A percentile compares a stretch with the other conserved stretches of the same genome.
Evolutionary conservation across 2,888 invertebrate species (phyloP).

Genomic region (Lithosia quadra): DNA sequence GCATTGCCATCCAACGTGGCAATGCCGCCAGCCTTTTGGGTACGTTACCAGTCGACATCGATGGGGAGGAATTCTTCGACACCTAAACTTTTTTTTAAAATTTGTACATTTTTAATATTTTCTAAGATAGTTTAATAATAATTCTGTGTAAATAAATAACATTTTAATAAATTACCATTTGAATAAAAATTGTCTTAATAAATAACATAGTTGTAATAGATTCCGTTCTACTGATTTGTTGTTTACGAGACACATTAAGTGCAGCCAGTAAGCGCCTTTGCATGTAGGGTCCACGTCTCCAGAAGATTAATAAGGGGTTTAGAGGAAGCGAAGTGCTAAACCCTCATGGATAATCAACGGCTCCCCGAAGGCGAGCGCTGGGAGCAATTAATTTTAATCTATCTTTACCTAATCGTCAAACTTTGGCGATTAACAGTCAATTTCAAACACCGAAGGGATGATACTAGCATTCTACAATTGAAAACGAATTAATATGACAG

Average conservation of each 20-base stretch:
- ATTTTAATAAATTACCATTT: no score
- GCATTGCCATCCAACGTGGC: no score
- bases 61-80: no score
- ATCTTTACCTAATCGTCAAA: conserved; percentile 74
- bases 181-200: no score
- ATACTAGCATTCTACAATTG: conserved; percentile 41
- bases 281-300: conserved; percentile 26
- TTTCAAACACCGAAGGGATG: conserved; percentile 57
- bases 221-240: conserved; percentile 3
- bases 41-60: no score
- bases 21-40: no score
- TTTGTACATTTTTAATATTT: no score
- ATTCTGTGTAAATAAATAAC: no score
- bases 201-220: no score
- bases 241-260: conserved; percentile 11
- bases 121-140: no score
- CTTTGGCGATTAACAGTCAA: conserved; percentile 77
- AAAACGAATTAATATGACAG: conserved; percentile 22
- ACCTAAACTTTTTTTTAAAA: no score
- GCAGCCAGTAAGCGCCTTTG: conserved; percentile 20
- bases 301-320: conserved; percentile 50
- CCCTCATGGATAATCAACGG: conserved; percentile 60
- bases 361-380: conserved; percentile 53
- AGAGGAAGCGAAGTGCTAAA: conserved; percentile 50
- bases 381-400: conserved; percentile 75